phyloP scores from a whole-genome alignment of 37 sponge, comb jelly and placozoan genomes.

The Haliclona indistincta region DNA sequence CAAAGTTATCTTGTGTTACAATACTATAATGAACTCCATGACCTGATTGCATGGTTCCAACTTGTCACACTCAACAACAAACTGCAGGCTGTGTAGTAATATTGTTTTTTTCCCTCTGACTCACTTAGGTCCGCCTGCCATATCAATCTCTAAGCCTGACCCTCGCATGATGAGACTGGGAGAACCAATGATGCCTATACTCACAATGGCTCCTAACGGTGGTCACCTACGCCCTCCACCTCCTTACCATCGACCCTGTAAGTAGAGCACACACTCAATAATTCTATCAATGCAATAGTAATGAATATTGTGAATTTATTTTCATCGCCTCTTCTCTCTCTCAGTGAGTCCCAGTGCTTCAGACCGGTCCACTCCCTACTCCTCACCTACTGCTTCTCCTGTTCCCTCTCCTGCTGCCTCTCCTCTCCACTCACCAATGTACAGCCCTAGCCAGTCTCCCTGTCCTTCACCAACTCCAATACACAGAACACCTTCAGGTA shows the following conservation, averaged over 20 bases:
- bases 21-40: no score
- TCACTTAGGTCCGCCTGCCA: conserved; percentile 13
- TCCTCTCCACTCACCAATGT: conserved; percentile 52
- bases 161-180: background rate
- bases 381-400: conserved; percentile 40
- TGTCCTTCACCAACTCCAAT: conserved; percentile 34
- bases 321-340: no score
- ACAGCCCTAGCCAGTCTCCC: conserved; percentile 46
- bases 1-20: no score
- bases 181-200: conserved; percentile 1
- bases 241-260: conserved; percentile 15
- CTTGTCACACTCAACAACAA: background rate
- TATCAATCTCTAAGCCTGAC: conserved; percentile 45
- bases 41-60: background rate
- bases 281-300: no score
- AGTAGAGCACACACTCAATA: no score
- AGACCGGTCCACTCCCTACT: conserved; percentile 35
- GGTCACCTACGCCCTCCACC: conserved; percentile 32
- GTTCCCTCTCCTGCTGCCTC: conserved; percentile 58
- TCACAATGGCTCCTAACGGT: background rate
- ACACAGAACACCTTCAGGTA: conserved; percentile 18
- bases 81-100: background rate
- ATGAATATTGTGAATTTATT: no score
- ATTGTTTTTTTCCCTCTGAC: background rate
- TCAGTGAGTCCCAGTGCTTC: conserved; percentile 51